A percentile compares a stretch with the other conserved stretches of the same genome.
Evolutionary conservation across 2,113 vertebrate species (phyloP).

Genomic region (Chaetorhynchus papuensis): DNA sequence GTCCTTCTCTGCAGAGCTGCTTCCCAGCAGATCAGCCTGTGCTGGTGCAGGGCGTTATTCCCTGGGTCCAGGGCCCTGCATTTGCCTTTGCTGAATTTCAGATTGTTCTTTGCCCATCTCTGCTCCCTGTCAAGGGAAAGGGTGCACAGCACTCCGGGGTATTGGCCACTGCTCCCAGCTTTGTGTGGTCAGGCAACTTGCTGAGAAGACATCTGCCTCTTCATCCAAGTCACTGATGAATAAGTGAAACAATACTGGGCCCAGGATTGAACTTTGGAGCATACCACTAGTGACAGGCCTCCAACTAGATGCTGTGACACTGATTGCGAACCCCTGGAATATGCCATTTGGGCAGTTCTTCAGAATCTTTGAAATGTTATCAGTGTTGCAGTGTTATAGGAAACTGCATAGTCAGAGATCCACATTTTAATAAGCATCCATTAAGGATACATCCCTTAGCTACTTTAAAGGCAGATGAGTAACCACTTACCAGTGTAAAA

Average conservation of each 20-base stretch:
- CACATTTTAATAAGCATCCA: background rate
- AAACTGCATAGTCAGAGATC: background rate
- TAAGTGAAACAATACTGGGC: background rate
- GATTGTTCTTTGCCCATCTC: background rate
- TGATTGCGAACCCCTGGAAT: background rate
- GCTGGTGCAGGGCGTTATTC: background rate
- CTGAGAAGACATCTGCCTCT: background rate
- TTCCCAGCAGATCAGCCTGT: background rate
- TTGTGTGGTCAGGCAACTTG: background rate
- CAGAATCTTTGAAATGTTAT: background rate
- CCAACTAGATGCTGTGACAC: background rate
- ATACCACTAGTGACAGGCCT: background rate
- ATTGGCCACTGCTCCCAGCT: background rate
- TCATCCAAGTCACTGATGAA: background rate
- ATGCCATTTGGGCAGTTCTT: background rate
- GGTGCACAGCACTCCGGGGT: background rate
- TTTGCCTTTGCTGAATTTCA: background rate
- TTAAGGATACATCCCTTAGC: background rate
- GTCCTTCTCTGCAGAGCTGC: background rate
- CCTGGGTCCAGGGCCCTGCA: background rate
- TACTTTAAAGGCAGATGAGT: background rate
- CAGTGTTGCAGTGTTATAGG: background rate
- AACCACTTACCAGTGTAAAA: background rate
- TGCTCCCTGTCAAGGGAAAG: fast-evolving
- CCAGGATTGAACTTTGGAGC: background rate